Evolutionary conservation across 2,797 vertebrate species (phyloP), one percentile per base, ranked within the genome.

Genomic region (Diplodus sargus): DNA sequence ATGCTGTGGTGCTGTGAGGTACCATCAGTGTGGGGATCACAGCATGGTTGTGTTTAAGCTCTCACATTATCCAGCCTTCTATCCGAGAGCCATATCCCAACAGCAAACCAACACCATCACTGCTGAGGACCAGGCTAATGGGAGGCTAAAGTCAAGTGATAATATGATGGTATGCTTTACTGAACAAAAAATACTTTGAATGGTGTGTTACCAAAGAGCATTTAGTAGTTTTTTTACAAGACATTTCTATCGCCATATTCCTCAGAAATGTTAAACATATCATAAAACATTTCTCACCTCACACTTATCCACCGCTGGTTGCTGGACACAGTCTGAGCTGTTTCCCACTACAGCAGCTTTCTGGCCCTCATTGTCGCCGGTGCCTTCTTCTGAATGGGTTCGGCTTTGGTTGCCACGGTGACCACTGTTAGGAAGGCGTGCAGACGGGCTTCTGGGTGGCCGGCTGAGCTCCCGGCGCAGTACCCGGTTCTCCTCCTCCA

Each of bases 251-350:
- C 1, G 5, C 34, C 34, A 34, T 34, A 34, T 5, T 22, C 15
- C 5, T 25, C 1, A 25, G 56, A 47, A 8, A 14, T 51, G n/a
- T 6, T 25, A 52, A 7, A 49, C 23, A 69, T 22, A 53, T 57
- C 4, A 67, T 28, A 20, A 9, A 61, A 39, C 14, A 43, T 4
- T 13, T 65, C 93, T 92, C 93, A 99, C 98, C 97, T 99, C 98
- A 2, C 98, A 99, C 87, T 99, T 99, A 83, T 99, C 97, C 94
- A 99, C 98, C 0, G 90, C 96, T 0, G 97, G 97, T 73, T 97
- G 97, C 91, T 97, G 97, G 49, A 96, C 95, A 4, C 98, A 99
- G 90, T 99, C 97, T 0, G 98, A 98, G 92, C 94, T 95, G 94
- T 99, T 99, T 90, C 93, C 97, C 93, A 58, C 95, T 0, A 81